A percentile compares a stretch with the other conserved stretches of the same genome.
These are phyloP conservation scores for Alca torda DNA, from an alignment of 2,797 vertebrate genomes.

Conservation along the genomic window DNA sequence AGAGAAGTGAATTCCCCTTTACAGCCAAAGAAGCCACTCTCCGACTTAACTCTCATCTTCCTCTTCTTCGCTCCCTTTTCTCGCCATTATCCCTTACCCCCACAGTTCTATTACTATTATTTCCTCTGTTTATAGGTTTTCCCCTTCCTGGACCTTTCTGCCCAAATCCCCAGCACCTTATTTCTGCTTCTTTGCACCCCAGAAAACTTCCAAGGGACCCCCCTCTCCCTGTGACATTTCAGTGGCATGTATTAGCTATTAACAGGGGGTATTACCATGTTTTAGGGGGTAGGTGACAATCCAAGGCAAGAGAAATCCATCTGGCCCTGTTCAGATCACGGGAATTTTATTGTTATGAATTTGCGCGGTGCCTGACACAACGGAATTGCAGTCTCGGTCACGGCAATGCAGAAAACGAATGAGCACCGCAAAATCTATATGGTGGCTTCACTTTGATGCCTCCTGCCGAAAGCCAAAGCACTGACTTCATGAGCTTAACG, in stretches of 20 bases:
- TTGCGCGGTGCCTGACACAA: neutral
- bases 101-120: neutral
- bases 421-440: neutral
- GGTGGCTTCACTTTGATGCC: neutral
- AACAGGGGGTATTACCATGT: neutral
- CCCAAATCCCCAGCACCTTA: neutral
- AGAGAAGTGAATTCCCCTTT: neutral
- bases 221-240: neutral
- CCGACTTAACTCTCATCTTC: neutral
- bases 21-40: neutral
- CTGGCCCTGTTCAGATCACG: neutral
- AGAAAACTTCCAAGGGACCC: neutral
- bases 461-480: neutral
- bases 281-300: neutral
- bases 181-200: neutral
- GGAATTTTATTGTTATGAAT: neutral
- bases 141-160: neutral
- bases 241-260: neutral
- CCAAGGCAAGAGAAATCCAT: neutral
- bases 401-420: neutral
- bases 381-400: neutral
- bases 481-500: neutral
- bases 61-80: neutral
- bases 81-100: neutral
- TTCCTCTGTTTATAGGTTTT: neutral